These are phyloP conservation scores for Fringilla coelebs DNA, from an alignment of 2,797 vertebrate species.

Conservation along the genomic window DNA sequence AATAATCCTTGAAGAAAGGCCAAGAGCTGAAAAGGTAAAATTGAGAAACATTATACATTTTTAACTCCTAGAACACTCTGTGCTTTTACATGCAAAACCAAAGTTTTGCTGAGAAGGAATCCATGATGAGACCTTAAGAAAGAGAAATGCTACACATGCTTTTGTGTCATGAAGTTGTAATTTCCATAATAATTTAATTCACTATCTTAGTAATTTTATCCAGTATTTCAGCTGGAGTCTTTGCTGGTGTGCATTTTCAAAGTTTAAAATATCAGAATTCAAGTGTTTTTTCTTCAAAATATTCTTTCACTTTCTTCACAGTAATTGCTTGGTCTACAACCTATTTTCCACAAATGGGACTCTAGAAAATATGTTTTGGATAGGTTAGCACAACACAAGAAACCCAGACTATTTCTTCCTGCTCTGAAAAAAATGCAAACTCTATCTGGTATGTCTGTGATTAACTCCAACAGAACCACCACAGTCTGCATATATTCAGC, in stretches of 20 bases:
- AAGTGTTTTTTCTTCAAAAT: background rate
- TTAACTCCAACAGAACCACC: background rate
- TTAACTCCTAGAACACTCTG: background rate
- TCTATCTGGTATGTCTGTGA: background rate
- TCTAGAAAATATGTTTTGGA: conserved; percentile 22
- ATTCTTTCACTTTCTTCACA: background rate
- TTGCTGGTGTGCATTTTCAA: background rate
- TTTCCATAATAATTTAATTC: background rate
- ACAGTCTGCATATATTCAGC: background rate
- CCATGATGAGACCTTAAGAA: background rate
- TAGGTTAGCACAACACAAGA: background rate
- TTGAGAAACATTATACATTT: conserved; percentile 4
- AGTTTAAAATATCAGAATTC: background rate
- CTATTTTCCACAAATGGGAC: conserved; percentile 29
- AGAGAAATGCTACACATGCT: background rate
- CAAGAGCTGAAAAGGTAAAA: conserved; percentile 84
- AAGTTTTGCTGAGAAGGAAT: background rate
- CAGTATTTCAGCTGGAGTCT: background rate
- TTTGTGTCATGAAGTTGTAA: background rate
- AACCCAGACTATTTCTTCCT: background rate
- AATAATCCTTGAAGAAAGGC: conserved; percentile 98
- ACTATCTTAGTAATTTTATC: background rate
- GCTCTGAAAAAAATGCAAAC: background rate
- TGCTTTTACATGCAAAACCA: background rate
- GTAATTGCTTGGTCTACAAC: background rate